Conservation (phyloP, 2,888 invertebrate genomes). For the Eubasilissa splendida region DNA sequence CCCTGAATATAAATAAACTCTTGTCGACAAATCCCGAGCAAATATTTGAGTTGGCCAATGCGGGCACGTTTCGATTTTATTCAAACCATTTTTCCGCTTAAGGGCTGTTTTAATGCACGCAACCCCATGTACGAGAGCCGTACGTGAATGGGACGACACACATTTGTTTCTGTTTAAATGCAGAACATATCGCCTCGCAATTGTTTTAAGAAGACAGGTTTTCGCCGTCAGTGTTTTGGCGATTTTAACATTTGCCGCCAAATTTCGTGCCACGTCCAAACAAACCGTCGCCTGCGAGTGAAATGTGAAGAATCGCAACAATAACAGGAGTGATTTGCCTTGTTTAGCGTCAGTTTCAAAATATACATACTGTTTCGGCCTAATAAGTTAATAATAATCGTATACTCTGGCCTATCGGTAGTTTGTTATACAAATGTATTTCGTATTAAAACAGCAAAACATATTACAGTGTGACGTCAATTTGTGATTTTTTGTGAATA, state of each 20-base stretch:
- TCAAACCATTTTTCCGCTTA: constrained; percentile 5
- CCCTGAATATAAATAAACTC: constrained; percentile 28
- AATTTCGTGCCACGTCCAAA: too few relatives aligned
- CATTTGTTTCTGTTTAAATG: constrained; percentile 7
- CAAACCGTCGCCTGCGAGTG: not conserved
- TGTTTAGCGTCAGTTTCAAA: not conserved
- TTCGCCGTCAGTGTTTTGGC: not conserved
- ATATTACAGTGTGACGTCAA: not conserved
- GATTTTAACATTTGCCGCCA: not conserved
- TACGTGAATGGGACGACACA: constrained; percentile 6
- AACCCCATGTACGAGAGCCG: not conserved
- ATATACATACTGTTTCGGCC: not conserved
- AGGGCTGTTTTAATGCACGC: not conserved
- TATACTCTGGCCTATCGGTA: not conserved
- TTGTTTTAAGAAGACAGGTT: not conserved
- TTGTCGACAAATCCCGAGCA: not conserved
- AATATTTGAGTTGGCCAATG: constrained; percentile 17
- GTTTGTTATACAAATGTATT: not conserved
- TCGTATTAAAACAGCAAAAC: not conserved
- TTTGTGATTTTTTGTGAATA: constrained; percentile 4
- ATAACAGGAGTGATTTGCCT: not conserved
- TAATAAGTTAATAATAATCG: not conserved
- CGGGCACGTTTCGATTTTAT: constrained; percentile 15
- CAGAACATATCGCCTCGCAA: not conserved
- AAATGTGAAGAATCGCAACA: not conserved